Evolutionary conservation across 2,888 invertebrate species (phyloP), one percentile per base, ranked within the genome.

Genomic region (Vesta saturnalis): DNA sequence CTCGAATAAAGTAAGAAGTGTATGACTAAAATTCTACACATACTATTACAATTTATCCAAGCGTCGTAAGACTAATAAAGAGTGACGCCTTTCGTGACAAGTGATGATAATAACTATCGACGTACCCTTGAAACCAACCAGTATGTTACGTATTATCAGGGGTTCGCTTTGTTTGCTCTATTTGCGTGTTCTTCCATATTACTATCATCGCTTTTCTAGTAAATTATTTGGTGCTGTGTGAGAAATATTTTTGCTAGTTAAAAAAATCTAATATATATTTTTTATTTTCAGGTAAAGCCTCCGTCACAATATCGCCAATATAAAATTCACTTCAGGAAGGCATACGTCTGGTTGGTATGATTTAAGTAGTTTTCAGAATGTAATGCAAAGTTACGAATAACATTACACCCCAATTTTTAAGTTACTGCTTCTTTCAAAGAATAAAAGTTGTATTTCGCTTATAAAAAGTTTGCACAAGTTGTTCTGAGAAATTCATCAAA

Each of bases 61-160:
- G 39, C 68, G 54, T 57, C 56, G 63, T 60, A 60, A 64, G 60
- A 55, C 60, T 68, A 68, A 68, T 68, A 68, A 62, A 68, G 68
- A 68, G 56, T 30, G 68, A 56, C 68, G 63, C 60, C 47, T 68
- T 68, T 60, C 64, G 68, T 68, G 68, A 68, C 68, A 63, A 68
- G 60, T 68, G 68, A 68, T 57, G 68, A 64, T 68, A 68, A 68
- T 68, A 64, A 35, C 56, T 60, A 22, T 10, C 30, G 68, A 68
- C 68, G 64, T 68, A 68, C 68, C 68, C 68, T 60, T 68, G 47
- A 68, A 60, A 59, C 39, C 30, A 46, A 35, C 58, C 35, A 58
- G 47, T 58, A 55, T 47, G 58, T 58, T 39, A 49, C 35, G 49
- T 15, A 59, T 35, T 64, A 64, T 64, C 30, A 58, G 35, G 58